Evolutionary conservation across 1,140 invertebrate genomes (phyloP).

Genomic region (Leptoteleia sp.): DNA sequence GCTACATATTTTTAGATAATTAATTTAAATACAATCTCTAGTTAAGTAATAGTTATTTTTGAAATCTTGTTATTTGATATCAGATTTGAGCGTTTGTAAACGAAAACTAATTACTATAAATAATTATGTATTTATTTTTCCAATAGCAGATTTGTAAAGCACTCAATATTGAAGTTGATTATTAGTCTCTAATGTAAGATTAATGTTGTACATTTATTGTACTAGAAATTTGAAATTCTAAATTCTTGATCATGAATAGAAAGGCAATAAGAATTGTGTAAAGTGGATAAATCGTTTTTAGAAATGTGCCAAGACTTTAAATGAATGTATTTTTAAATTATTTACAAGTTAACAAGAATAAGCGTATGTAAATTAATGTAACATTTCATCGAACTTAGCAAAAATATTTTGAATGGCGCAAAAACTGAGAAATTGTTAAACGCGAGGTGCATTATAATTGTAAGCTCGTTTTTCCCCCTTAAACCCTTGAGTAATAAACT

Average conservation of each 20-base stretch:
- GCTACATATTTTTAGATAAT: too few species aligned
- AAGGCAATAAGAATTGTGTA: not conserved
- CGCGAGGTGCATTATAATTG: conserved; percentile 57
- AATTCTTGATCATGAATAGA: conserved; percentile 8
- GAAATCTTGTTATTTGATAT: too few species aligned
- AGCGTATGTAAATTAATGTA: conserved; percentile 20
- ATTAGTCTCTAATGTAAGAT: too few species aligned
- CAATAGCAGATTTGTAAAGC: too few species aligned
- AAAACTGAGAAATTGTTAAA: conserved; percentile 50
- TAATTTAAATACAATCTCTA: too few species aligned
- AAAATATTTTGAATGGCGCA: conserved; percentile 32
- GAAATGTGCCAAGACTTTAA: conserved; percentile 6
- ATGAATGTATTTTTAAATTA: too few species aligned
- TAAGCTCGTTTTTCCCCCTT: conserved; percentile 27
- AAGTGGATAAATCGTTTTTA: conserved; percentile 15
- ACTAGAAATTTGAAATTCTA: too few species aligned
- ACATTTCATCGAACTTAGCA: conserved; percentile 22
- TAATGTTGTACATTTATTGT: not conserved
- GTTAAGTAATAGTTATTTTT: too few species aligned
- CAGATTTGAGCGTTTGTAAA: too few species aligned
- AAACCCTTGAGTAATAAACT: conserved; percentile 39
- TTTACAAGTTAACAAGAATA: conserved; percentile 18
- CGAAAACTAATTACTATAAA: too few species aligned
- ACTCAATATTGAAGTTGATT: too few species aligned
- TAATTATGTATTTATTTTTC: too few species aligned